phyloP scores from a whole-genome alignment of 2,888 invertebrate species.

The Rhogogaster chlorosoma region DNA sequence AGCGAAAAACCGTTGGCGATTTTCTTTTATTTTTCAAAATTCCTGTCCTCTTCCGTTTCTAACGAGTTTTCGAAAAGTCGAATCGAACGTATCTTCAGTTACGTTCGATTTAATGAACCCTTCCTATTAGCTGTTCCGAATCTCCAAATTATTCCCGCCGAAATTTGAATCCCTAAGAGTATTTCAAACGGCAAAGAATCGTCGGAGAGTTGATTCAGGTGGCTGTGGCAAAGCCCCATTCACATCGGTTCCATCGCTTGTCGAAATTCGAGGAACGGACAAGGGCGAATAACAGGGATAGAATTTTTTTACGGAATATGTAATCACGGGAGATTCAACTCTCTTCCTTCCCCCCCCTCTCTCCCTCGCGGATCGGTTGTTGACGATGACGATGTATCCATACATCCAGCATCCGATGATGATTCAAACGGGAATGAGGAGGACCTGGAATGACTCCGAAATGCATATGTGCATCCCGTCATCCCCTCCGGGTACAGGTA shows the following conservation, averaged over 20 bases:
- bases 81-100: background rate
- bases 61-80: no score
- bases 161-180: no score
- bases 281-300: background rate
- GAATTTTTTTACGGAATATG: background rate
- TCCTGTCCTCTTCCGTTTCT: no score
- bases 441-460: conserved; percentile 4
- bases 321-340: conserved; percentile 28
- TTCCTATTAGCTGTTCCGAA: no score
- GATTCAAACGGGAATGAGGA: conserved; percentile 5
- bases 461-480: conserved; percentile 56
- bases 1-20: no score
- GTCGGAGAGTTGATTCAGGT: no score
- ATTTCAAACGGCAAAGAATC: no score
- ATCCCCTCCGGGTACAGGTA: background rate
- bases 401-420: conserved; percentile 58
- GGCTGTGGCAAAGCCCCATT: background rate
- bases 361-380: conserved; percentile 58
- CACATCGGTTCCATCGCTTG: background rate
- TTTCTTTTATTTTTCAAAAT: no score
- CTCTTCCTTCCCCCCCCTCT: background rate
- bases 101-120: background rate
- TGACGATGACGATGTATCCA: conserved; percentile 65
- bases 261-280: background rate
- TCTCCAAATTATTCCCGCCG: no score